Percentiles rank a stretch among this genome's conserved stretches.
phyloP scores from a whole-genome alignment of 2,113 vertebrate genomes.

The Halcyon malimbica region DNA sequence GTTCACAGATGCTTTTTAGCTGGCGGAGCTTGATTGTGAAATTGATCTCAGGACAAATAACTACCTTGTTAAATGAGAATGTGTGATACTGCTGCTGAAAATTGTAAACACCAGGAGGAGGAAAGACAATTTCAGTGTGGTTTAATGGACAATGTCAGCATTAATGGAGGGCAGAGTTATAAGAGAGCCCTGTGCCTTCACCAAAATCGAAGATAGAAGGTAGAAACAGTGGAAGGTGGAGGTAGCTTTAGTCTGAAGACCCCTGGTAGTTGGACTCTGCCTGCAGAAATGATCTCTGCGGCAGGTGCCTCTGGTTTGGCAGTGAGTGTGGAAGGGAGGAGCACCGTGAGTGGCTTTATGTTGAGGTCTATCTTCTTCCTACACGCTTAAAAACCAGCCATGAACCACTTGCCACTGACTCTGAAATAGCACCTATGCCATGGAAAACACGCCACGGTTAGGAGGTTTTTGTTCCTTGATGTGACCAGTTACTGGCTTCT shows the following conservation, averaged over 20 bases:
- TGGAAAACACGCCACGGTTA: neutral
- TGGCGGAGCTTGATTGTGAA: neutral
- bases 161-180: neutral
- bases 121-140: neutral
- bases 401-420: neutral
- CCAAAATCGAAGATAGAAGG: neutral
- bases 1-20: neutral
- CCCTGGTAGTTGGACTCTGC: neutral
- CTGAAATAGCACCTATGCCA: neutral
- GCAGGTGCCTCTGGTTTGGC: neutral
- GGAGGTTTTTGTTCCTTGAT: neutral
- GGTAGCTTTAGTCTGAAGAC: neutral
- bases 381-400: rapidly evolving
- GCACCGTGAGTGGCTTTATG: neutral
- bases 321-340: neutral
- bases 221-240: neutral
- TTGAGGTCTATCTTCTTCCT: neutral
- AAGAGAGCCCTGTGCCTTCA: neutral
- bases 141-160: neutral
- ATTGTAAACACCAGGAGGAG: neutral
- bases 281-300: neutral
- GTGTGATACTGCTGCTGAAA: neutral
- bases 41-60: neutral
- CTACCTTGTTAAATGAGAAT: neutral
- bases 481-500: neutral